phyloP scores from a whole-genome alignment of 2,113 vertebrate genomes.

The Sinocyclocheilus grahami region DNA sequence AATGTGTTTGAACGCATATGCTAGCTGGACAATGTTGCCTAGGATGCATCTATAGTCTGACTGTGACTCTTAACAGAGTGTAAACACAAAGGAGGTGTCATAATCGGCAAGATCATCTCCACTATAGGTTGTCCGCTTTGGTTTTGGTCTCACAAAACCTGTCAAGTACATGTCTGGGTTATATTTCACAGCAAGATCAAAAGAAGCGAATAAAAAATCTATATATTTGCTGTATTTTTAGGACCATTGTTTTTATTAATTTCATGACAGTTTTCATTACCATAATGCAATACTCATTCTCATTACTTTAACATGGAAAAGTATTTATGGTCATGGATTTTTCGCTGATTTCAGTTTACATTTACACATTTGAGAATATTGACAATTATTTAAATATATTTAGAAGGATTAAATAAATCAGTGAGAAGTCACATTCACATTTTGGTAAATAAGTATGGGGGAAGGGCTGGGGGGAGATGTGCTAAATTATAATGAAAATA shows the following conservation, averaged over 20 bases:
- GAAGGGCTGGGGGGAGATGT: background rate
- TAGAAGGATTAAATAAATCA: background rate
- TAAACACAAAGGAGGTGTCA: background rate
- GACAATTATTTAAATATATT: background rate
- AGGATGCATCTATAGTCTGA: background rate
- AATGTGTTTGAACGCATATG: slow-evolving; percentile 7
- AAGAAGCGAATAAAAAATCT: too few species aligned
- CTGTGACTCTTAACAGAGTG: background rate
- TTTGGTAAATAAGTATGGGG: background rate
- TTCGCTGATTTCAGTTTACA: too few species aligned
- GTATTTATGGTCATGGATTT: too few species aligned
- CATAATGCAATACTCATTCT: background rate
- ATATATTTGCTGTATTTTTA: too few species aligned
- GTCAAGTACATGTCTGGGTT: background rate
- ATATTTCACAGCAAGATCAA: too few species aligned
- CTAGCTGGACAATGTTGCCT: slow-evolving; percentile 26
- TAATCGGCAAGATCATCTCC: background rate
- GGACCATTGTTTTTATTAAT: background rate
- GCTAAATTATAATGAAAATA: background rate
- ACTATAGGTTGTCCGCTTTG: background rate
- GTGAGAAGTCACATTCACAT: background rate
- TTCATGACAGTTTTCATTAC: background rate
- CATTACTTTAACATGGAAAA: background rate
- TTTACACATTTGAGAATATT: background rate
- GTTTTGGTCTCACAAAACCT: background rate